Evolutionary conservation across 2,113 vertebrate species (phyloP).

Genomic region (Hypanus sabinus): DNA sequence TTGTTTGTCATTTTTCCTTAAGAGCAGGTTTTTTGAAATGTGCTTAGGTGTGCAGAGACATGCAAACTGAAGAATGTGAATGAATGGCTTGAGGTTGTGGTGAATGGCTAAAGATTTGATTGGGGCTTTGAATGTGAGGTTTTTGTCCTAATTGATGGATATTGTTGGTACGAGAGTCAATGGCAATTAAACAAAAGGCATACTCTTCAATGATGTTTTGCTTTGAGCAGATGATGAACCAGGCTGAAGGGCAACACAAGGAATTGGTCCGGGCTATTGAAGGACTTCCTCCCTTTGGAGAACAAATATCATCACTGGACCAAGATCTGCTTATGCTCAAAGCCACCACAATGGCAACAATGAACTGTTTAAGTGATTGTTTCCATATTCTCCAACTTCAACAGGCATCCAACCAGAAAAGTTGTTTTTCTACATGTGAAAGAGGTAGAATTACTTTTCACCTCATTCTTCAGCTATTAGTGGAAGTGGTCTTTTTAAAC

Average conservation of each 20-base stretch:
- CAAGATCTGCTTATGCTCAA: slow-evolving; percentile 96
- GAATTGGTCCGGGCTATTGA: slow-evolving; percentile 88
- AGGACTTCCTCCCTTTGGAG: slow-evolving; percentile 76
- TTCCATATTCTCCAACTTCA: slow-evolving; percentile 94
- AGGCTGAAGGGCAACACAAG: slow-evolving; percentile 87
- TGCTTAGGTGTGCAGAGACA: no score
- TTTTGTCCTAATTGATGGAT: no score
- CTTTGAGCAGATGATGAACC: slow-evolving; percentile 80
- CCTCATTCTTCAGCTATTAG: background rate
- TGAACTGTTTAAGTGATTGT: slow-evolving; percentile 95
- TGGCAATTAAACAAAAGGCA: background rate
- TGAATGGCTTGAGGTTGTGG: no score
- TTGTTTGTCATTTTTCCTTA: no score
- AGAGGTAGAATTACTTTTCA: background rate
- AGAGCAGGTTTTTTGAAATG: no score
- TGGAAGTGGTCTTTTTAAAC: no score
- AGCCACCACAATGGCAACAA: slow-evolving; percentile 94
- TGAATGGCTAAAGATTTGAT: no score
- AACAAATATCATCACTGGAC: slow-evolving; percentile 76
- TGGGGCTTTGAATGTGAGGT: no score
- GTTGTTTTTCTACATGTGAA: slow-evolving; percentile 58
- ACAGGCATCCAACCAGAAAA: slow-evolving; percentile 76
- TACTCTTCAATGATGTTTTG: background rate
- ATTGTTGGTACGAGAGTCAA: no score
- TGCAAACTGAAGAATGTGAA: no score